These are phyloP conservation scores for Eurypyga helias DNA, from an alignment of 2,113 vertebrate genomes.

Conservation along the genomic window DNA sequence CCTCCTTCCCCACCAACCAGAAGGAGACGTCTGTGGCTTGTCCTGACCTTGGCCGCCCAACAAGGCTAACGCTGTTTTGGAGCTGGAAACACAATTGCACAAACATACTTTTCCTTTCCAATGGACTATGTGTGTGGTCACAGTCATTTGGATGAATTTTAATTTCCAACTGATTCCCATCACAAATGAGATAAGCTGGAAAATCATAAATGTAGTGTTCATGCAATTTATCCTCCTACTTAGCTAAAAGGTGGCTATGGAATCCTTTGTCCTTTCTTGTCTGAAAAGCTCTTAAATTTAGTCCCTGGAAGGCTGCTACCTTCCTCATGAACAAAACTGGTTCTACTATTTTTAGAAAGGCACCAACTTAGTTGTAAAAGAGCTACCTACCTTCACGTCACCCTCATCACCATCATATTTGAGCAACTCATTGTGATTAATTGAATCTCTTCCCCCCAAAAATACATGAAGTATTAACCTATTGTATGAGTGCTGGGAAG, in stretches of 20 bases:
- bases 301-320: not conserved
- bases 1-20: not conserved
- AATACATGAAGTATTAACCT: not conserved
- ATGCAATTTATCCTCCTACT: not conserved
- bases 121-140: slow-evolving; percentile 55
- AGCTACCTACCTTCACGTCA: not conserved
- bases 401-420: not conserved
- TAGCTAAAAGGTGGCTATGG: not conserved
- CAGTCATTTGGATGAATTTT: slow-evolving; percentile 43
- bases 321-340: not conserved
- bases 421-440: not conserved
- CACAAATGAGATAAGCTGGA: slow-evolving; percentile 38
- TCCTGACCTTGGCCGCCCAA: not conserved
- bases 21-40: not conserved
- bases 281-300: not conserved
- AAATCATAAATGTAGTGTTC: not conserved
- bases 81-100: slow-evolving; percentile 32
- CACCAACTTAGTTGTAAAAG: not conserved
- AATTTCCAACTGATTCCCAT: slow-evolving; percentile 43
- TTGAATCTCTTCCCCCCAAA: not conserved
- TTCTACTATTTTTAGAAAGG: not conserved
- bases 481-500: not conserved
- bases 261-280: not conserved
- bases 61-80: slow-evolving; percentile 43
- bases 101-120: slow-evolving; percentile 62